phyloP scores from a whole-genome alignment of 2,888 invertebrate species.

The Machimus atricapillus region DNA sequence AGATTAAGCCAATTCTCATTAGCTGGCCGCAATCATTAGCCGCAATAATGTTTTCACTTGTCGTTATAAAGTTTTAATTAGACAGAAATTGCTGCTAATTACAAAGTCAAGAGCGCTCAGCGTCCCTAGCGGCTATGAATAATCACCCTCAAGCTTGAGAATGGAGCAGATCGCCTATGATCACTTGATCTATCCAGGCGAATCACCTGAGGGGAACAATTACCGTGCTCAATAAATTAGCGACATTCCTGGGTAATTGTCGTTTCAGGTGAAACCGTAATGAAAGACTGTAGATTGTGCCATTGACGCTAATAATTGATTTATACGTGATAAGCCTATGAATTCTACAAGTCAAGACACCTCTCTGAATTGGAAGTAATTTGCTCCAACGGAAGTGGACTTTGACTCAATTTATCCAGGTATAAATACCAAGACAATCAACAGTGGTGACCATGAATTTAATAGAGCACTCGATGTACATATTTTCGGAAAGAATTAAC shows the following conservation, averaged over 20 bases:
- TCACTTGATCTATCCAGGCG: background rate
- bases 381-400: background rate
- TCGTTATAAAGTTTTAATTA: slow-evolving; percentile 18
- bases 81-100: slow-evolving; percentile 12
- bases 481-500: no score
- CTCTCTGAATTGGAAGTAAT: background rate
- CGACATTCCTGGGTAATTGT: background rate
- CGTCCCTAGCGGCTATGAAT: background rate
- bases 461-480: background rate
- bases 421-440: background rate
- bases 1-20: background rate
- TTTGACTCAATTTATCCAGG: background rate
- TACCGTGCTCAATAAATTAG: background rate
- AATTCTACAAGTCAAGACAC: background rate
- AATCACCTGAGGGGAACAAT: background rate
- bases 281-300: background rate
- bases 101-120: background rate
- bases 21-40: background rate
- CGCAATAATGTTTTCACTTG: slow-evolving; percentile 3
- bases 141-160: background rate
- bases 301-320: slow-evolving; percentile 18
- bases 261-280: slow-evolving; percentile 1
- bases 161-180: background rate
- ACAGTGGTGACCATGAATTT: background rate
- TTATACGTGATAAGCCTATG: background rate